Evolutionary conservation across 2,888 invertebrate genomes (phyloP).

Genomic region (Punctoribates punctum): DNA sequence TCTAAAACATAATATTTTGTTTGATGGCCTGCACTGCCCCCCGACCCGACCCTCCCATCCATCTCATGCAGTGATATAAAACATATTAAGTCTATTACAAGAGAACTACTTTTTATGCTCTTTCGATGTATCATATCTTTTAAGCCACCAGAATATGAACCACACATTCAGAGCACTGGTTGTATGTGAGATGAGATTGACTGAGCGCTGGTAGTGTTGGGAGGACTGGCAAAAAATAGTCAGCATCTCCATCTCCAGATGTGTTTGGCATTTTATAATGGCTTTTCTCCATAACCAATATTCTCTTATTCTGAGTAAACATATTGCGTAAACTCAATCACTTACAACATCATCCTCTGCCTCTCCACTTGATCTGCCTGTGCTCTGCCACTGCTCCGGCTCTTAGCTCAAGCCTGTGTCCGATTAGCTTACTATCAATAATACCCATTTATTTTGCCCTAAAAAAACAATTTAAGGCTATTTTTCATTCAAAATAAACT

Average conservation of each 20-base stretch:
- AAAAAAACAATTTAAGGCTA: too few species aligned
- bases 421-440: too few species aligned
- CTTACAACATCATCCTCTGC: conserved; percentile 9
- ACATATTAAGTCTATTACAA: neutral
- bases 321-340: neutral
- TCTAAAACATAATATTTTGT: conserved; percentile 22
- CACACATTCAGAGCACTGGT: neutral
- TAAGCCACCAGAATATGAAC: conserved; percentile 21
- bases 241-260: conserved; percentile 21
- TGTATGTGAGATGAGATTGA: too few species aligned
- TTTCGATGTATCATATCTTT: conserved; percentile 19
- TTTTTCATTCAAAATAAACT: too few species aligned
- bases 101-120: neutral
- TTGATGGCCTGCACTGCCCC: neutral
- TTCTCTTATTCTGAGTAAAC: neutral
- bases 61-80: neutral
- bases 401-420: too few species aligned
- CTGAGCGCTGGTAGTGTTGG: neutral
- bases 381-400: too few species aligned
- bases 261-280: conserved; percentile 42
- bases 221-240: neutral
- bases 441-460: too few species aligned
- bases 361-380: neutral
- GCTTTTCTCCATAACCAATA: conserved; percentile 17
- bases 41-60: neutral